A percentile compares a stretch with the other conserved stretches of the same genome.
These are phyloP conservation scores for Phalacrocorax carbo DNA, from an alignment of 2,113 vertebrate genomes.

Conservation along the genomic window DNA sequence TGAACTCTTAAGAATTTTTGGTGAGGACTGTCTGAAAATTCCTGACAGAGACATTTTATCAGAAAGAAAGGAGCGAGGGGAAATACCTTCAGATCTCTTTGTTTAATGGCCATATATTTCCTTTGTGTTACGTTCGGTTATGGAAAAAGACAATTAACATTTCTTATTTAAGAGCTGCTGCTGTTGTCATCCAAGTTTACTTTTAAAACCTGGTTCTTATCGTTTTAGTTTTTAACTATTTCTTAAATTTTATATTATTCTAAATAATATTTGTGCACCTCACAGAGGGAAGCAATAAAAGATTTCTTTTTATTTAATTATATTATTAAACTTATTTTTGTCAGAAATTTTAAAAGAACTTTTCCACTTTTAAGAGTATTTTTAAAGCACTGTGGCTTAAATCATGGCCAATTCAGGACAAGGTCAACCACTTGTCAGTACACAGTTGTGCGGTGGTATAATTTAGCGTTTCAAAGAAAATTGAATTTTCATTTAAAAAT, in stretches of 20 bases:
- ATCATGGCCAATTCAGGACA: not conserved
- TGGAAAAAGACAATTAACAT: not conserved
- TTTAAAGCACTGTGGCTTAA: not conserved
- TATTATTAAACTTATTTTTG: not conserved
- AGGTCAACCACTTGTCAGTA: not conserved
- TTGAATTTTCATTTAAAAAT: not conserved
- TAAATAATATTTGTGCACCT: not conserved
- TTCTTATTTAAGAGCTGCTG: not conserved
- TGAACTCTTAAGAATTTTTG: not conserved
- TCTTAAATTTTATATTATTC: not conserved
- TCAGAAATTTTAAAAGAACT: not conserved
- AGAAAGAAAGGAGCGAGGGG: fast-evolving
- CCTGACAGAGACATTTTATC: not conserved
- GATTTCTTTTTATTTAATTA: not conserved
- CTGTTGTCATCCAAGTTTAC: not conserved
- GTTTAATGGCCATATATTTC: not conserved
- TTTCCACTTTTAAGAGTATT: not conserved
- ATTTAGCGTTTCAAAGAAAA: not conserved
- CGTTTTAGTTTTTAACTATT: not conserved
- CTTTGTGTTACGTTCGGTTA: not conserved
- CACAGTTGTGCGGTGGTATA: not conserved
- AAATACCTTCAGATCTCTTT: not conserved
- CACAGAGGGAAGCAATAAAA: not conserved
- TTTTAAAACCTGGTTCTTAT: not conserved
- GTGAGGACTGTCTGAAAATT: not conserved